Percentiles rank a stretch among this genome's conserved stretches.
These are phyloP conservation scores for Probosciger aterrimus DNA, from an alignment of 2,113 vertebrate genomes.

Conservation along the genomic window DNA sequence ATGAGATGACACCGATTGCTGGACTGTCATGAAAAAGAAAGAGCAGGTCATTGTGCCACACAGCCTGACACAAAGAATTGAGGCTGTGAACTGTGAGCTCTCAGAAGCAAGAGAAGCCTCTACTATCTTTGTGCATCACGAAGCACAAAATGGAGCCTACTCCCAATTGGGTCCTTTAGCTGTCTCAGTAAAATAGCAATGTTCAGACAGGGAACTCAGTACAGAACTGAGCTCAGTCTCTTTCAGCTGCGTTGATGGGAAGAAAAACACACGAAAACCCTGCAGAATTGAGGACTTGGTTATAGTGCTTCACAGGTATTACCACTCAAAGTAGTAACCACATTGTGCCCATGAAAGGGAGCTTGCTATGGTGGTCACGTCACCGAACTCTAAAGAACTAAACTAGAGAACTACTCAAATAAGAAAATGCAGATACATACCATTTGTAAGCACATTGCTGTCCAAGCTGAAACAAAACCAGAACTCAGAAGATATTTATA, in stretches of 20 bases:
- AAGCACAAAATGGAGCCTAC: neutral
- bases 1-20: neutral
- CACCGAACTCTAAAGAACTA: neutral
- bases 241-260: neutral
- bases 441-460: neutral
- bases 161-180: neutral
- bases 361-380: neutral
- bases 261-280: neutral
- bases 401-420: neutral
- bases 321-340: neutral
- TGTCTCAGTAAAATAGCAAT: neutral
- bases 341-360: rapidly evolving
- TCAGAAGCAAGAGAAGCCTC: neutral
- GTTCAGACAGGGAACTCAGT: neutral
- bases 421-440: neutral
- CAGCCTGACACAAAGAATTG: neutral
- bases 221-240: neutral
- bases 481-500: neutral
- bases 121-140: neutral
- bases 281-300: neutral
- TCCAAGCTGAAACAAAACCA: neutral
- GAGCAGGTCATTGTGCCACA: neutral
- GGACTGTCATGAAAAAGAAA: neutral
- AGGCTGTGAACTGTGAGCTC: neutral
- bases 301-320: neutral